phyloP scores from a whole-genome alignment of 2,797 vertebrate genomes.

The Pelodytes ibericus region DNA sequence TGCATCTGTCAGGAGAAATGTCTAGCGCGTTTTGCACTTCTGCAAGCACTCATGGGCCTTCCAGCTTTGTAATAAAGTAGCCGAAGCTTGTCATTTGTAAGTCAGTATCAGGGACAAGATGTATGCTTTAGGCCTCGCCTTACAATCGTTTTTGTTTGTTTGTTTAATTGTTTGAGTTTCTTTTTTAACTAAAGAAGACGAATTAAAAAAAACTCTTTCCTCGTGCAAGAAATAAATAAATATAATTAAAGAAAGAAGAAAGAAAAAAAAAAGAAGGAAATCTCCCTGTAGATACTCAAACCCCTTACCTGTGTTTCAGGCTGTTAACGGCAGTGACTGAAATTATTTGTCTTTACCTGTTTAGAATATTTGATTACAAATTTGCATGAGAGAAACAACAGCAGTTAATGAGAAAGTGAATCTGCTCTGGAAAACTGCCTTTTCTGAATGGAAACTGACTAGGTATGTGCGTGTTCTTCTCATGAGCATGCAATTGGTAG shows the following conservation, averaged over 20 bases:
- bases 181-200: no score
- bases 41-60: no score
- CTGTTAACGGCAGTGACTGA: slow-evolving; percentile 57
- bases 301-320: slow-evolving; percentile 56
- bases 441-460: slow-evolving; percentile 62
- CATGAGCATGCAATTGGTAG: slow-evolving; percentile 58
- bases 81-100: no score
- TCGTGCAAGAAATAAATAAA: slow-evolving; percentile 42
- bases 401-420: slow-evolving; percentile 68
- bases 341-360: slow-evolving; percentile 69
- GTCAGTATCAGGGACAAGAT: no score
- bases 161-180: no score
- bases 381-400: slow-evolving; percentile 71
- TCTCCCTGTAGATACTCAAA: slow-evolving; percentile 38
- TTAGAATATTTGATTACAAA: slow-evolving; percentile 76
- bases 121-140: no score
- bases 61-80: no score
- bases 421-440: slow-evolving; percentile 65
- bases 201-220: slow-evolving; percentile 57
- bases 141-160: no score
- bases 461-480: slow-evolving; percentile 56
- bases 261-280: no score
- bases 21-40: no score
- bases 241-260: no score
- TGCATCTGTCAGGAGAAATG: no score